Evolutionary conservation across 2,888 invertebrate genomes (phyloP).

Genomic region (Caenorhabditis sp.): DNA sequence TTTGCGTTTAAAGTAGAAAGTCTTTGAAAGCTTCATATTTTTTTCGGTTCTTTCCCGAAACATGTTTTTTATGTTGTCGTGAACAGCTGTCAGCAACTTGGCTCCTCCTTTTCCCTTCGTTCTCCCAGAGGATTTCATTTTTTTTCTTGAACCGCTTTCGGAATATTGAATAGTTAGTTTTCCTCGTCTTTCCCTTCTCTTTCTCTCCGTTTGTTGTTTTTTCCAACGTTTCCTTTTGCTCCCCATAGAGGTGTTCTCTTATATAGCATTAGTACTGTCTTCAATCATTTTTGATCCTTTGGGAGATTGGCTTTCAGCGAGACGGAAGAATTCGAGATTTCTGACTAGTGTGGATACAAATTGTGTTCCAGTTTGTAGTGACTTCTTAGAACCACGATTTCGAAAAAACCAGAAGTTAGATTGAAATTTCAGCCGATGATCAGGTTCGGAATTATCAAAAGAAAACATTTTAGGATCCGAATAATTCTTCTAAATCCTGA

Average conservation of each 20-base stretch:
- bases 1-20: conserved; percentile 27
- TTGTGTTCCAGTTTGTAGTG: background rate
- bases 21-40: conserved; percentile 13
- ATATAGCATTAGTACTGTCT: conserved; percentile 34
- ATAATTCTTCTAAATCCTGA: no score
- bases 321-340: background rate
- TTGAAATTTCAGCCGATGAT: no score
- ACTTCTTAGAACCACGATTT: no score
- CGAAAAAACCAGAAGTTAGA: no score
- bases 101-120: conserved; percentile 27
- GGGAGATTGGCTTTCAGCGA: background rate
- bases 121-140: conserved; percentile 54
- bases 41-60: conserved; percentile 36
- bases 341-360: background rate
- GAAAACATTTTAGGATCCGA: no score
- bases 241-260: conserved; percentile 43
- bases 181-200: background rate
- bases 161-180: conserved; percentile 40
- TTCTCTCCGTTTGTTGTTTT: conserved; percentile 14
- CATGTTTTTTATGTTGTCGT: conserved; percentile 57
- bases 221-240: background rate
- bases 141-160: conserved; percentile 26
- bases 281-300: conserved; percentile 40
- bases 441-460: no score
- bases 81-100: conserved; percentile 61